These are phyloP conservation scores for Rosalia funebris DNA, from an alignment of 2,888 invertebrate genomes.

Conservation along the genomic window DNA sequence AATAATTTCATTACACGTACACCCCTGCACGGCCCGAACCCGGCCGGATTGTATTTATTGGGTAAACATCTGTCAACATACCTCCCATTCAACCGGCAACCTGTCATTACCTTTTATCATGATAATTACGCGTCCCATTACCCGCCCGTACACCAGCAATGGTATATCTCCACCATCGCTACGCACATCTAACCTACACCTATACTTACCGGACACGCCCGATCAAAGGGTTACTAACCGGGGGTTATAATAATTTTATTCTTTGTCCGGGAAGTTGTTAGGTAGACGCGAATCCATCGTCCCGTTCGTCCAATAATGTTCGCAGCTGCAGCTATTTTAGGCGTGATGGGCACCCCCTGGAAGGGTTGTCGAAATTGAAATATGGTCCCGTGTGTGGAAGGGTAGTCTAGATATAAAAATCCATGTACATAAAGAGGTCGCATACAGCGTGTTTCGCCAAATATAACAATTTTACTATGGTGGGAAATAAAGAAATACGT, in stretches of 20 bases:
- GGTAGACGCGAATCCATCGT: conserved; percentile 31
- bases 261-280: conserved; percentile 13
- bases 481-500: no score
- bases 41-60: conserved; percentile 53
- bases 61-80: conserved; percentile 65
- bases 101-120: conserved; percentile 62
- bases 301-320: conserved; percentile 48
- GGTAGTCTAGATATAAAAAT: no score
- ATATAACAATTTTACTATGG: no score
- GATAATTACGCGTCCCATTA: conserved; percentile 58
- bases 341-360: conserved; percentile 30
- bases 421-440: no score
- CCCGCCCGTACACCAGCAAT: conserved; percentile 34
- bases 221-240: conserved; percentile 47
- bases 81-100: conserved; percentile 60
- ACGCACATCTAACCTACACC: conserved; percentile 47
- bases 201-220: conserved; percentile 51
- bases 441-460: no score
- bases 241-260: conserved; percentile 21
- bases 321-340: conserved; percentile 44
- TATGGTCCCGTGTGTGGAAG: not conserved
- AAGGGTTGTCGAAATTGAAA: conserved; percentile 17
- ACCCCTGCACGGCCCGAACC: not conserved
- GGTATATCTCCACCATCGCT: conserved; percentile 50
- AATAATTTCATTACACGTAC: conserved; percentile 5